These are phyloP conservation scores for Ochropacha duplaris DNA, from an alignment of 2,888 invertebrate genomes.

Conservation along the genomic window DNA sequence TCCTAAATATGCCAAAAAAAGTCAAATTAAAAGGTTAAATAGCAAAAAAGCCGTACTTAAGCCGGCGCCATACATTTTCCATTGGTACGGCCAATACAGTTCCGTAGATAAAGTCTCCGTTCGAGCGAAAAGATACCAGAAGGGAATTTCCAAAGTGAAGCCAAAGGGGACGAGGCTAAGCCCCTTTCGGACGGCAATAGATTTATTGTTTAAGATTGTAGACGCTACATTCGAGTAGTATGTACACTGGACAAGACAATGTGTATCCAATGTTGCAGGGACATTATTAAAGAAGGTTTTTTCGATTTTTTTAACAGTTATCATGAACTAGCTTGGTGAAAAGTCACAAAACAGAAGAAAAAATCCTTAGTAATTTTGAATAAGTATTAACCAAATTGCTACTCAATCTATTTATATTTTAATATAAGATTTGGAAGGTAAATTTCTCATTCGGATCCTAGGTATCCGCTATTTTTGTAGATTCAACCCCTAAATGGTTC, in stretches of 20 bases:
- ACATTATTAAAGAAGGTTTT: not conserved
- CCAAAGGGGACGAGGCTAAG: conserved; percentile 34
- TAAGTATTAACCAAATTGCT: no score
- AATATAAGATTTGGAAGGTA: no score
- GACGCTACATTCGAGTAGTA: conserved; percentile 46
- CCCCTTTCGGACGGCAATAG: conserved; percentile 48
- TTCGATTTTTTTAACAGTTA: no score
- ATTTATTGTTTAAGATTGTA: conserved; percentile 68
- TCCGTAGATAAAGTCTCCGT: conserved; percentile 52
- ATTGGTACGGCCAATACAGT: conserved; percentile 37
- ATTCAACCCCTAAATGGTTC: no score
- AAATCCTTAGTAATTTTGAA: not conserved
- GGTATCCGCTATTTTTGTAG: no score
- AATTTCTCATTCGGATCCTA: no score
- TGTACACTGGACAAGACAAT: conserved; percentile 24
- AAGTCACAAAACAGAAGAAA: not conserved
- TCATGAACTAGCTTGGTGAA: no score
- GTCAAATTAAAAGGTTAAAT: conserved; percentile 1
- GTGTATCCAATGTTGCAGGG: conserved; percentile 2
- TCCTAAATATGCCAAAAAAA: not conserved
- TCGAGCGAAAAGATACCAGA: conserved; percentile 65
- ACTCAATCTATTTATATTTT: no score
- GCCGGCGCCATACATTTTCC: conserved; percentile 43
- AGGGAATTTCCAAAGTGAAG: conserved; percentile 49
- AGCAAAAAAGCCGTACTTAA: conserved; percentile 7